Percentiles rank a stretch among this genome's conserved stretches.
Conservation (phyloP, 2,888 invertebrate species). For the Dynastes tityus region DNA sequence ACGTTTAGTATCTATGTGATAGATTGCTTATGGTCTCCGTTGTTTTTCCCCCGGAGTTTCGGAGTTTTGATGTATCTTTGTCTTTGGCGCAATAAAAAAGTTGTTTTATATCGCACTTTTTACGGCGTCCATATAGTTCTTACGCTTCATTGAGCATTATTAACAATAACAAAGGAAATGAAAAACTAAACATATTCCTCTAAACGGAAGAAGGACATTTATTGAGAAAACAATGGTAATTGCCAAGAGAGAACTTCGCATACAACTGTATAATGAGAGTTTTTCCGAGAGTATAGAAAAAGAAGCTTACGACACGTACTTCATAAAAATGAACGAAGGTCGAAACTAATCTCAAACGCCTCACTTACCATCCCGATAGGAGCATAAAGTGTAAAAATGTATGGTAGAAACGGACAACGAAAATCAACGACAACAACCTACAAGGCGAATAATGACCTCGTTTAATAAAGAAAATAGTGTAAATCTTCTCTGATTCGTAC, state of each 20-base stretch:
- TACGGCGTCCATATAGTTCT: background rate
- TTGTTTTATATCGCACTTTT: background rate
- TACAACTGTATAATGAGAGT: background rate
- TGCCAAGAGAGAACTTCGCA: background rate
- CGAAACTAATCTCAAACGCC: too few relatives aligned
- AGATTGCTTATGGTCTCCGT: slow-evolving; percentile 32
- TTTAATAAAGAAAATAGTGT: too few relatives aligned
- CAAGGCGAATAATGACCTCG: too few relatives aligned
- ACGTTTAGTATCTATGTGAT: slow-evolving; percentile 35
- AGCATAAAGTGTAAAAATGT: too few relatives aligned
- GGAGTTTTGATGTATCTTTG: slow-evolving; percentile 34
- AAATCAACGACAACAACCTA: too few relatives aligned
- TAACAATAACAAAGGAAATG: background rate
- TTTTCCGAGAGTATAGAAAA: background rate
- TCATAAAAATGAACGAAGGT: too few relatives aligned
- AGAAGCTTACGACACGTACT: too few relatives aligned
- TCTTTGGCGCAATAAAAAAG: slow-evolving; percentile 7
- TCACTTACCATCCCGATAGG: too few relatives aligned
- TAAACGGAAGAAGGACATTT: background rate
- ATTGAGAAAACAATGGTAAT: background rate
- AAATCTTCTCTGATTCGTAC: too few relatives aligned
- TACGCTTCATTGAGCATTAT: background rate
- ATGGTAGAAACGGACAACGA: too few relatives aligned
- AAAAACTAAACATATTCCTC: background rate
- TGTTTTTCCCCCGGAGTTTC: slow-evolving; percentile 15